Conservation (phyloP, 2,888 invertebrate genomes). For the Azorinus chamasolen region DNA sequence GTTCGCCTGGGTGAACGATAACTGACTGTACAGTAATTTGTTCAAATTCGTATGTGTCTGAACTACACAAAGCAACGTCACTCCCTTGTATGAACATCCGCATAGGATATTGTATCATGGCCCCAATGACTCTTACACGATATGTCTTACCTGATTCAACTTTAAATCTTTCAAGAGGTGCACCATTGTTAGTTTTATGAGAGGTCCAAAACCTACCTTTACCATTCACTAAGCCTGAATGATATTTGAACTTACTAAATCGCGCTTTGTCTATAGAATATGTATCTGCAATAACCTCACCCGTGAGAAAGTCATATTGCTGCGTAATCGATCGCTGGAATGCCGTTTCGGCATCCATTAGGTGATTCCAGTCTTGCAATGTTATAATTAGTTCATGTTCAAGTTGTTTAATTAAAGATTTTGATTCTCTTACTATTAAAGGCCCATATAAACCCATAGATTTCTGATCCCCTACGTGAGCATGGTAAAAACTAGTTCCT, state of each 20-base stretch:
- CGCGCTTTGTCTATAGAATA: slow-evolving; percentile 44
- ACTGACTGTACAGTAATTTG: slow-evolving; percentile 55
- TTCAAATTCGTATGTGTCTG: slow-evolving; percentile 55
- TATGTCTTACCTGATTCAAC: slow-evolving; percentile 37
- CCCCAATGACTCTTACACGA: slow-evolving; percentile 33
- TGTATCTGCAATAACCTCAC: slow-evolving; percentile 22
- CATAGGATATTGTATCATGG: slow-evolving; percentile 39
- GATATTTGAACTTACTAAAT: slow-evolving; percentile 55
- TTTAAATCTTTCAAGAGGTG: slow-evolving; percentile 61
- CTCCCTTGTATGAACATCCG: slow-evolving; percentile 28
- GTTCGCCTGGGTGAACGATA: slow-evolving; percentile 69
- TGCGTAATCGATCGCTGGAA: slow-evolving; percentile 55
- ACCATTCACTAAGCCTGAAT: slow-evolving; percentile 57
- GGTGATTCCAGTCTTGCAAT: slow-evolving; percentile 74
- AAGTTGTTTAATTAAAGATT: neutral
- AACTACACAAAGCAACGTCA: slow-evolving; percentile 50
- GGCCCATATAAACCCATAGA: slow-evolving; percentile 70
- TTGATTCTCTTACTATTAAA: slow-evolving; percentile 50
- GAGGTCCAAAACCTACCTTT: slow-evolving; percentile 58
- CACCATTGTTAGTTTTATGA: slow-evolving; percentile 54
- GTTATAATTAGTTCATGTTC: slow-evolving; percentile 58
- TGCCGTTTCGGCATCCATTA: slow-evolving; percentile 62
- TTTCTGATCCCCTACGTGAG: slow-evolving; percentile 71
- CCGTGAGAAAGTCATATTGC: slow-evolving; percentile 49
- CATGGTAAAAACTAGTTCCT: slow-evolving; percentile 72